A percentile compares a stretch with the other conserved stretches of the same genome.
phyloP scores from a whole-genome alignment of 92 coral and sea anemone genomes.

The Bergia sp. region DNA sequence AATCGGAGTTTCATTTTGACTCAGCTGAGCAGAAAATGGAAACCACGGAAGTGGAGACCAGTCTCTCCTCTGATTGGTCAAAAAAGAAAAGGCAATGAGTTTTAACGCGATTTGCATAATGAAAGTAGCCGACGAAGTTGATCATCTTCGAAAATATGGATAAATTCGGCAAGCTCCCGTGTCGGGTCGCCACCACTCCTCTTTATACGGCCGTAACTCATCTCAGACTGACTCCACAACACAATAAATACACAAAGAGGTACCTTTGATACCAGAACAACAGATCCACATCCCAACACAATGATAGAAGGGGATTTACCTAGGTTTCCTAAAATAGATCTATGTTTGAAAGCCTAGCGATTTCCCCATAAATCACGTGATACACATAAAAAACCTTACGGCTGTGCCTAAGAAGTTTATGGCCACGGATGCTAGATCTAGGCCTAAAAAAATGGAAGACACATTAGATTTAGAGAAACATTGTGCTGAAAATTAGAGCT shows the following conservation, averaged over 20 bases:
- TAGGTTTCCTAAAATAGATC: constrained; percentile 1
- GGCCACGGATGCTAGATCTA: constrained; percentile 11
- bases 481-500: constrained; percentile 17
- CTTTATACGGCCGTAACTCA: too few species aligned
- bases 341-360: constrained; percentile 7
- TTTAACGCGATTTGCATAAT: background rate
- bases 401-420: constrained; percentile 12
- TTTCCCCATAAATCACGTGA: constrained; percentile 17
- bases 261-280: background rate
- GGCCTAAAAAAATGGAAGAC: constrained; percentile 20
- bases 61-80: background rate
- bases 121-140: background rate
- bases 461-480: constrained; percentile 13
- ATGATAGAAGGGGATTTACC: background rate
- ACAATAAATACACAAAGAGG: background rate
- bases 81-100: background rate
- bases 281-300: background rate
- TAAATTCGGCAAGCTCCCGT: background rate
- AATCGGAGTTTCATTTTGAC: background rate
- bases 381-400: constrained; percentile 10
- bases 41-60: background rate
- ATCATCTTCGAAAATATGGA: background rate
- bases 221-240: background rate
- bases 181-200: background rate
- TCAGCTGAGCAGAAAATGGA: background rate